Conservation (phyloP, 2,113 vertebrate genomes). For the Myocastor coypus region DNA sequence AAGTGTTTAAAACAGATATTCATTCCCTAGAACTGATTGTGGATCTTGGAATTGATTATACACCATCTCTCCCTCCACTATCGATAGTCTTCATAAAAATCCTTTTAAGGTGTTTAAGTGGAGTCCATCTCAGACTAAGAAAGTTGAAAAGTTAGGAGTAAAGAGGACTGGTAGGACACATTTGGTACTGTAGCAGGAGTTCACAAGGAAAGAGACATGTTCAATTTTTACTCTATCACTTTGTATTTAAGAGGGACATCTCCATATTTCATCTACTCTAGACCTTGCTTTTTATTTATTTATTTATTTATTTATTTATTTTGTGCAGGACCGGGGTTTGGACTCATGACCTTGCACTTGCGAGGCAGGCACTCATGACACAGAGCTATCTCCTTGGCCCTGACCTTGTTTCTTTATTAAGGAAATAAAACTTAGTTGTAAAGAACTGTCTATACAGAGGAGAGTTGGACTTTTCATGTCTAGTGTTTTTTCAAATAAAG, state of each 20-base stretch:
- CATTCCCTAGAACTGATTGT: background rate
- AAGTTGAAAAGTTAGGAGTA: background rate
- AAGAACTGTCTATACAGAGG: background rate
- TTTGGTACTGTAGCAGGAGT: background rate
- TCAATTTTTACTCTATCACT: background rate
- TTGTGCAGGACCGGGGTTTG: too few species aligned
- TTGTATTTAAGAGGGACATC: rapidly evolving
- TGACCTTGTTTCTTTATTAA: background rate
- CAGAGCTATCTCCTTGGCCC: too few species aligned
- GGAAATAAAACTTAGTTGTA: background rate
- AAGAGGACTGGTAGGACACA: background rate
- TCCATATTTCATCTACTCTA: background rate
- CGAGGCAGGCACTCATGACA: too few species aligned
- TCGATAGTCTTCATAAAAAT: background rate
- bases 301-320: too few species aligned
- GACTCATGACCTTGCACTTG: too few species aligned
- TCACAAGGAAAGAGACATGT: background rate
- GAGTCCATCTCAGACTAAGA: background rate
- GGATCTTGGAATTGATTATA: background rate
- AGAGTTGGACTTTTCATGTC: background rate
- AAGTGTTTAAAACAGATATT: background rate
- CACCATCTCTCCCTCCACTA: background rate
- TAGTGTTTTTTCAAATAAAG: background rate
- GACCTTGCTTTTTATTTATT: too few species aligned
- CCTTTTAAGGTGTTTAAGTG: background rate